Base-by-base conservation (phyloP, 2,113 vertebrate genomes). In the Myotis lucifugus region DNA sequence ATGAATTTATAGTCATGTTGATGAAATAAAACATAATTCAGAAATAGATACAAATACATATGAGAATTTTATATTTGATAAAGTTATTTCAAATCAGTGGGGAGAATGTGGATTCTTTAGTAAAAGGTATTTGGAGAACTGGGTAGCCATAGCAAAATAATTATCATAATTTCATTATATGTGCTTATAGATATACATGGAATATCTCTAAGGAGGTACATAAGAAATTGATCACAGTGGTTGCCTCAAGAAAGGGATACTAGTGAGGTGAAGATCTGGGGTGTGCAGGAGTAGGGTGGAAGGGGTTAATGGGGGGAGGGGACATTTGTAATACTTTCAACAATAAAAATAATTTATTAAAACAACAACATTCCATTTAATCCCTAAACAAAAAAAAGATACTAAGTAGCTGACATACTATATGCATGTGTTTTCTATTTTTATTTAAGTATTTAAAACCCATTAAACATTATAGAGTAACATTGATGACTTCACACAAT, bases 61-160 rank as follows among this genome's bases (percentile, higher is more conserved):
- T 88, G 87, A 96, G 15, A 84, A 79, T 70, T 83, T 83, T 29
- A 52, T 83, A 76, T 78, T 79, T 95, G 70, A 74, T 70, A 73
- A 85, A 95, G 37, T 81, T 85, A 46, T 87, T 90, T 84, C 42
- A 69, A 59, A 84, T 90, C 40, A 84, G 3, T 90, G 34, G 50
- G 34, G 10, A 69, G 64, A 48, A 89, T 34, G n/a, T 46, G 5
- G 11, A n/a, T 46, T 73, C 13, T 61, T 94, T 25, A 81, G 42
- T 37, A n/a, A 91, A 91, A 96, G 37, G 4, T 40, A 61, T 90
- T 78, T 91, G 64, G 54, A 77, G 11, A 91, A 64, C n/a, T 79
- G 27, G 15, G 2, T 70, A 88, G 25, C 34, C 72, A 40, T 42
- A 79, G n/a, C 25, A 81, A 76, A 88, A 64, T 37, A 82, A 85